These are phyloP conservation scores for sheep (Ovis aries) DNA, from an alignment of 2,113 vertebrate species.

Conservation along the genomic window DNA sequence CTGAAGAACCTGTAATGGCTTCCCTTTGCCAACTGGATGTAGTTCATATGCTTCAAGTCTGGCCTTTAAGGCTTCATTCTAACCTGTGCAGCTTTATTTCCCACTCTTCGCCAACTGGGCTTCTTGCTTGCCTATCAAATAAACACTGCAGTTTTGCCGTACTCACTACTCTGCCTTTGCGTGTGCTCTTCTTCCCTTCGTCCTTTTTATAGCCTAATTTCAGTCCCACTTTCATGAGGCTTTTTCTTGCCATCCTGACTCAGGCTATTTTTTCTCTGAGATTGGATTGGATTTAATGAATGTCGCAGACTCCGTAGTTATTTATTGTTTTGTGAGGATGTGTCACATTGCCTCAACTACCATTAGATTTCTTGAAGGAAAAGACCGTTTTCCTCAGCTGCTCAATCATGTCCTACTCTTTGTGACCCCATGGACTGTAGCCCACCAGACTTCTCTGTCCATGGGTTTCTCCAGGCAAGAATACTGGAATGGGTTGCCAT, in stretches of 20 bases:
- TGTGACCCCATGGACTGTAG: neutral
- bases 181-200: neutral
- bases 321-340: neutral
- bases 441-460: neutral
- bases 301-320: neutral
- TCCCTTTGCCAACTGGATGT: slow-evolving; percentile 27
- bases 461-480: neutral
- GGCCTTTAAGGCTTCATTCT: neutral
- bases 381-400: neutral
- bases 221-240: neutral
- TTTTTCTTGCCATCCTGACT: neutral
- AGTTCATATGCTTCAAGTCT: neutral
- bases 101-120: neutral
- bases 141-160: neutral
- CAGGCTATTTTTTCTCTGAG: neutral
- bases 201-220: neutral
- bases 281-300: neutral
- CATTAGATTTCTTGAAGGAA: neutral
- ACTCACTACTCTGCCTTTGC: neutral
- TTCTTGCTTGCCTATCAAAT: neutral
- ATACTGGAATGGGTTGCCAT: neutral
- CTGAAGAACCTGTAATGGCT: slow-evolving; percentile 16
- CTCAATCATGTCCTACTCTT: neutral
- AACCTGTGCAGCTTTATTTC: neutral
- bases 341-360: neutral